A percentile compares a stretch with the other conserved stretches of the same genome.
These are phyloP conservation scores for Megaceryle maxima DNA, from an alignment of 2,113 vertebrate species.

Conservation along the genomic window DNA sequence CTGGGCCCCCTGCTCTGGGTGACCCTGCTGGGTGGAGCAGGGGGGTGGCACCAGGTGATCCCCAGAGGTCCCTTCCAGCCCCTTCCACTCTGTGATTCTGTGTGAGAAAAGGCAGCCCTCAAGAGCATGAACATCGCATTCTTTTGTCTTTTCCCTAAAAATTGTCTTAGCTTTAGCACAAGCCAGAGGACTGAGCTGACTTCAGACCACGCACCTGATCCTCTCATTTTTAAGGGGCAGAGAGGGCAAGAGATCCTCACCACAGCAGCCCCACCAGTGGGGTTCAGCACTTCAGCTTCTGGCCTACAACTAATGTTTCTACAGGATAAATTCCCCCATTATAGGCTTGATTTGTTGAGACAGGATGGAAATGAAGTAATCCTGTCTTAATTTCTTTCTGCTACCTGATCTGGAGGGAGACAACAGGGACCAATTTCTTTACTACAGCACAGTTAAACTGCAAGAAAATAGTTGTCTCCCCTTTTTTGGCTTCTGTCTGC, in stretches of 20 bases:
- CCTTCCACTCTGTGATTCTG: neutral
- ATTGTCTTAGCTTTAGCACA: neutral
- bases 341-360: slow-evolving; percentile 43
- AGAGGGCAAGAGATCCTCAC: neutral
- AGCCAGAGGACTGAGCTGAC: neutral
- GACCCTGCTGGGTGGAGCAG: neutral
- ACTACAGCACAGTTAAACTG: neutral
- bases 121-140: neutral
- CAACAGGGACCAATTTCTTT: slow-evolving; percentile 56
- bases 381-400: slow-evolving; percentile 56
- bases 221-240: neutral
- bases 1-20: neutral
- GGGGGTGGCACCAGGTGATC: neutral
- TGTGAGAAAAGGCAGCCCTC: neutral
- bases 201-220: neutral
- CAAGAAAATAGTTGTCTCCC: slow-evolving; percentile 41
- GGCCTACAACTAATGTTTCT: neutral
- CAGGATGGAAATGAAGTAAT: slow-evolving; percentile 69
- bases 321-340: slow-evolving; percentile 47
- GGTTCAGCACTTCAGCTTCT: neutral
- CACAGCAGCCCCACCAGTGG: neutral
- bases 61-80: neutral
- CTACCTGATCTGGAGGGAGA: slow-evolving; percentile 57
- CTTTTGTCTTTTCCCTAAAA: neutral
- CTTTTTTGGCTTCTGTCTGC: neutral